These are phyloP conservation scores for Ornithoptera alexandrae DNA, from an alignment of 2,888 invertebrate species.

Conservation along the genomic window DNA sequence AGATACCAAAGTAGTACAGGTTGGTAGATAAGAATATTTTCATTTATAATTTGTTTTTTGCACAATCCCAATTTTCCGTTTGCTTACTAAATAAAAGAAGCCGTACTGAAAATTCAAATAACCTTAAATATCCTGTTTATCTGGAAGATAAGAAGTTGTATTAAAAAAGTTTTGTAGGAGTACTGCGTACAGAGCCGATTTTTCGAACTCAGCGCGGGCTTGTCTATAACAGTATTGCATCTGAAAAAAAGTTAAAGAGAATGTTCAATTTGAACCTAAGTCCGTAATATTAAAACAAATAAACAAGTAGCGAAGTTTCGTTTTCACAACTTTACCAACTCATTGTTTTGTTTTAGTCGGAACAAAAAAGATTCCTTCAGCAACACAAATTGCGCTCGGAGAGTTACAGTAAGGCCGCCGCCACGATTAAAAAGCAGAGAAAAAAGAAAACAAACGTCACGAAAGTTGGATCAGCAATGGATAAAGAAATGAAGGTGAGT, in stretches of 20 bases:
- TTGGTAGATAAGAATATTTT: conserved; percentile 70
- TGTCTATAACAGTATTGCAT: conserved; percentile 28
- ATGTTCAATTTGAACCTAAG: conserved; percentile 19
- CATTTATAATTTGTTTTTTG: conserved; percentile 54
- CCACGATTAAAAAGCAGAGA: conserved; percentile 93
- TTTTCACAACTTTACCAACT: conserved; percentile 27
- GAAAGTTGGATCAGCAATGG: conserved; percentile 89
- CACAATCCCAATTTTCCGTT: conserved; percentile 45
- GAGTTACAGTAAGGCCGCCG: conserved; percentile 93
- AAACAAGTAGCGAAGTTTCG: conserved; percentile 22
- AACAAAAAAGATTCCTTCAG: conserved; percentile 95
- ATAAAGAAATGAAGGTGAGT: conserved; percentile 92
- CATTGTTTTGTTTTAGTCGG: conserved; percentile 81
- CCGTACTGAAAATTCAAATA: conserved; percentile 51
- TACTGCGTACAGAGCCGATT: conserved; percentile 31
- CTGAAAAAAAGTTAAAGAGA: conserved; percentile 25
- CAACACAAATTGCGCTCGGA: conserved; percentile 95
- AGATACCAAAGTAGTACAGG: conserved; percentile 95
- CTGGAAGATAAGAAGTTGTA: conserved; percentile 58
- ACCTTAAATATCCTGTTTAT: conserved; percentile 48
- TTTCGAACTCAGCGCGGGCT: not conserved
- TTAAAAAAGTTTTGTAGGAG: conserved; percentile 60
- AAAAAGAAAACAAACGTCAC: conserved; percentile 92
- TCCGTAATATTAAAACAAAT: conserved; percentile 21
- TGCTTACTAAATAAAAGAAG: conserved; percentile 58